Conservation (phyloP, 1,140 invertebrate genomes). For the Dreissena polymorpha region DNA sequence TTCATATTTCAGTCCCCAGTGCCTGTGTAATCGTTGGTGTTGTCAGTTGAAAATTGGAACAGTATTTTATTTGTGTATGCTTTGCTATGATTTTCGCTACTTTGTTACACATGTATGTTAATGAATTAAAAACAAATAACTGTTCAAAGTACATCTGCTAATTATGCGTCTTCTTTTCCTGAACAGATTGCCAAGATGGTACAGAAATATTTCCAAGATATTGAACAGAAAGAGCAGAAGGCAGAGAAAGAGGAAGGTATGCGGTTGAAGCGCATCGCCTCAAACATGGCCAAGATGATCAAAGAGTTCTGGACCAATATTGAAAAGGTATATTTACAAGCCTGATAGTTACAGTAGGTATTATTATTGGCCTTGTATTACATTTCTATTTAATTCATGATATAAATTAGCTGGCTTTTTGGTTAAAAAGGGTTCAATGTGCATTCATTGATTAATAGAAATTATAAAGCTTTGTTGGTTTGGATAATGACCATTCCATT, state of each 20-base stretch:
- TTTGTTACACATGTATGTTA: no score
- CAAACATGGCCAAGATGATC: constrained; percentile 95
- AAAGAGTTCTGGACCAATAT: constrained; percentile 98
- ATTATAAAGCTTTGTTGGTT: no score
- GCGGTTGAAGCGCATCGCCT: constrained; percentile 92
- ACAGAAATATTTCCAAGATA: constrained; percentile 97
- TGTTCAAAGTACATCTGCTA: no score
- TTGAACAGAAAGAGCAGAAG: constrained; percentile 91
- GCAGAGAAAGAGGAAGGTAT: constrained; percentile 95
- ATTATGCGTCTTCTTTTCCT: background rate
- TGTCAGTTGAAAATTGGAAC: background rate
- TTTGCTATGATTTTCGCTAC: no score
- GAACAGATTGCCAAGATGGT: constrained; percentile 87
- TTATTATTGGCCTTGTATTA: no score
- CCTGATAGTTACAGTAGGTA: no score
- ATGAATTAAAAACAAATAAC: no score
- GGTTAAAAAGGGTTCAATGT: background rate
- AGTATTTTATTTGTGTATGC: no score
- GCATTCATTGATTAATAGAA: no score
- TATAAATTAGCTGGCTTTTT: background rate
- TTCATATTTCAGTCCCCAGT: background rate
- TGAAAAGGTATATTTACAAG: constrained; percentile 87
- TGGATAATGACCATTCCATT: no score
- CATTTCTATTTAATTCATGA: no score
- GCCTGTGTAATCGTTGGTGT: background rate